Evolutionary conservation across 2,888 invertebrate genomes (phyloP).

Genomic region (Atethmia centrago): DNA sequence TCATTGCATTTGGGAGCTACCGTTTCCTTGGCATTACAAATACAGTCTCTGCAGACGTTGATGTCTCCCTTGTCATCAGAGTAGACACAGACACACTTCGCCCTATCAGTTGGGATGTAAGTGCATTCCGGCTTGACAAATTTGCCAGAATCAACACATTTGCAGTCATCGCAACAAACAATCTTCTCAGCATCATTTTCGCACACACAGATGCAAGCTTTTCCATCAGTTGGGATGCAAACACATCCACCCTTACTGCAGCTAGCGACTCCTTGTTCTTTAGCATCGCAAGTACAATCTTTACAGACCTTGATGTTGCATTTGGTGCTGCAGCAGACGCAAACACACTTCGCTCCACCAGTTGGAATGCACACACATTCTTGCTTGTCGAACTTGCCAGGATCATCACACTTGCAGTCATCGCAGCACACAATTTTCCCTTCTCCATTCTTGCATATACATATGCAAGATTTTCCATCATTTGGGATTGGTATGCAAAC

Average conservation of each 20-base stretch:
- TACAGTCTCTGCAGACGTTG: slow-evolving; percentile 58
- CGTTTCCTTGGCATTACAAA: slow-evolving; percentile 39
- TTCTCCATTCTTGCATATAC: slow-evolving; percentile 48
- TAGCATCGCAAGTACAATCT: slow-evolving; percentile 59
- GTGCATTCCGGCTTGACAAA: slow-evolving; percentile 54
- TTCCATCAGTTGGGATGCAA: not conserved
- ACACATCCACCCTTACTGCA: slow-evolving; percentile 15
- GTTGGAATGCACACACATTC: slow-evolving; percentile 61
- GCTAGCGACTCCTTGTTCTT: slow-evolving; percentile 19
- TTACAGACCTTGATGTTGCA: slow-evolving; percentile 39
- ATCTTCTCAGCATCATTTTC: not conserved
- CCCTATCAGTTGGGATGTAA: slow-evolving; percentile 59
- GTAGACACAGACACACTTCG: slow-evolving; percentile 66
- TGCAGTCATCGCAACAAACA: slow-evolving; percentile 52
- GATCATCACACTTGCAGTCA: slow-evolving; percentile 50
- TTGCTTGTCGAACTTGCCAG: slow-evolving; percentile 38
- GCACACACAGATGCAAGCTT: slow-evolving; percentile 13
- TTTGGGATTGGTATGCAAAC: slow-evolving; percentile 70
- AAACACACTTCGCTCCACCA: slow-evolving; percentile 62
- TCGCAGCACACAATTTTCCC: slow-evolving; percentile 40
- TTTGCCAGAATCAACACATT: slow-evolving; percentile 33
- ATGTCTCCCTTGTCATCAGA: slow-evolving; percentile 28
- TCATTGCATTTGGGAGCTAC: slow-evolving; percentile 31
- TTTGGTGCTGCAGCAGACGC: slow-evolving; percentile 59
- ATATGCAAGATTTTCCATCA: slow-evolving; percentile 48